Base-by-base conservation (phyloP, 2,113 vertebrate genomes). In the Alligator mississippiensis region DNA sequence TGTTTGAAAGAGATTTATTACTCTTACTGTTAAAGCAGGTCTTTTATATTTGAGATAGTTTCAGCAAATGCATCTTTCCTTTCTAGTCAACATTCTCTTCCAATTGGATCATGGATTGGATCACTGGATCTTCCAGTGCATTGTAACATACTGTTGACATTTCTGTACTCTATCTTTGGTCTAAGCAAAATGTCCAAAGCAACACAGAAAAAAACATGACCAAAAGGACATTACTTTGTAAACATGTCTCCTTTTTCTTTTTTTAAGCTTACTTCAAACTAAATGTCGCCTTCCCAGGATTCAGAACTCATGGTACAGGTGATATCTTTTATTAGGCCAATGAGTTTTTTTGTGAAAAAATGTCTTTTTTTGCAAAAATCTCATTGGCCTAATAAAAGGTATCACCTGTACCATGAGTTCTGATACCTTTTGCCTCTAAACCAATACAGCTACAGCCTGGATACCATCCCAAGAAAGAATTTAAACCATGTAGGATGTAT, bases 31-130 rank as follows among this genome's bases (percentile, higher is more conserved):
- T 89, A 83, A 90, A 95, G 38, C 17, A 2, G 55, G 38, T 22
- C 21, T 92, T 95, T 81, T 60, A 87, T 9, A 89, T 81, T 90
- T 91, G 30, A 77, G 86, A 91, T 74, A 59, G 80, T 93, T 95
- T 27, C 60, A 96, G 83, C 77, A 91, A 93, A 94, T 90, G 84
- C 3, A 4, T 17, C 63, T 17, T 80, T 85, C 86, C 63, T 90
- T 88, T 80, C 88, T 83, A 30, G 30, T 30, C 88, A 74, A 27
- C 58, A 25, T 84, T 80, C 88, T 90, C 88, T 89, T 90, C 91
- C 70, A 77, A 55, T 28, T 84, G 55, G 64, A 61, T 85, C 87
- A 6, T 3, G 21, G 34, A 34, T 34, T 34, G 34, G 34, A 34
- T 34, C 34, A 34, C 4, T 34, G 34, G 34, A 34, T 34, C 34